Evolutionary conservation across 2,113 vertebrate species (phyloP).

Genomic region (Felis chaus): DNA sequence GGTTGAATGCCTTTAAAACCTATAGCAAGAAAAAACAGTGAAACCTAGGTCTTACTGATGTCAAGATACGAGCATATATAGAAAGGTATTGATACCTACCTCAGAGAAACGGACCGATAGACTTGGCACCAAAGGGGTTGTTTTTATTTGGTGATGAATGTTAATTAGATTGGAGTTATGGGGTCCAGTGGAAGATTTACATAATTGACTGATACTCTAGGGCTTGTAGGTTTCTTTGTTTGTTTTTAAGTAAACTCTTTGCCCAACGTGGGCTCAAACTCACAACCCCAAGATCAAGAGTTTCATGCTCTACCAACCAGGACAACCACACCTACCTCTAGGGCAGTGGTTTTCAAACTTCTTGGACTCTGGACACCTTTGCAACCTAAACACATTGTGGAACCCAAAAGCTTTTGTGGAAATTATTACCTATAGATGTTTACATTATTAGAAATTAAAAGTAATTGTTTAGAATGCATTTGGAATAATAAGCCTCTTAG

Average conservation of each 20-base stretch:
- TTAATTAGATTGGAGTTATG: neutral
- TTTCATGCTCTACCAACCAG: neutral
- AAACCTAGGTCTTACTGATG: neutral
- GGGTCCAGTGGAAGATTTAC: neutral
- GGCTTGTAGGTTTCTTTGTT: neutral
- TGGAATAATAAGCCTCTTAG: neutral
- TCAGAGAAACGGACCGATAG: neutral
- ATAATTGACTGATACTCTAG: neutral
- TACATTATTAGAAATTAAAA: neutral
- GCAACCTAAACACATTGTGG: neutral
- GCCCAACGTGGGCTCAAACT: neutral
- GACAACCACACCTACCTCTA: neutral
- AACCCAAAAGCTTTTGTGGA: neutral
- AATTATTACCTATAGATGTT: neutral
- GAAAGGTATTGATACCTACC: neutral
- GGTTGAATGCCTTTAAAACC: neutral
- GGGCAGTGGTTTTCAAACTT: neutral
- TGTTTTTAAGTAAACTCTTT: neutral
- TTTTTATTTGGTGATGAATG: neutral
- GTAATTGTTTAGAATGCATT: neutral
- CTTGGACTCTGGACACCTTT: neutral
- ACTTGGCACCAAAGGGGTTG: neutral
- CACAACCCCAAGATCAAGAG: neutral
- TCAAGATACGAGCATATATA: neutral
- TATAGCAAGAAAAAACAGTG: neutral